phyloP scores from a whole-genome alignment of 2,888 invertebrate genomes.

The Heterodera filipjevi region DNA sequence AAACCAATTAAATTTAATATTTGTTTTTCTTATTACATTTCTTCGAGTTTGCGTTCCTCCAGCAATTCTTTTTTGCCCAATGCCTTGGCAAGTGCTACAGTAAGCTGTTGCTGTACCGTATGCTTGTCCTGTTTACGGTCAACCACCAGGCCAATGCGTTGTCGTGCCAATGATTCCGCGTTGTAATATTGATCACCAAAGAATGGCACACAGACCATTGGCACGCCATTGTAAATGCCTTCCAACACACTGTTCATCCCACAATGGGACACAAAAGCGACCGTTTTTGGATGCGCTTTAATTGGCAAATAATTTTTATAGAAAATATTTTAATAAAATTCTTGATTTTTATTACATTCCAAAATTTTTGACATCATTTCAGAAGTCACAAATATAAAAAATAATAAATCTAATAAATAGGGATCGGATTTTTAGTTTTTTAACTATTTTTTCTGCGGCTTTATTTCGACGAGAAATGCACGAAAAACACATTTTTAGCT shows the following conservation, averaged over 20 bases:
- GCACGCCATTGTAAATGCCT: not conserved
- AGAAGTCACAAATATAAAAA: too few relatives aligned
- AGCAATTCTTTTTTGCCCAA: not conserved
- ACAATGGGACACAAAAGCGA: constrained; percentile 7
- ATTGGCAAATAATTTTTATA: not conserved
- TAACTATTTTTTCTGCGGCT: too few relatives aligned
- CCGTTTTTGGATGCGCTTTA: constrained; percentile 7
- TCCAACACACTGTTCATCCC: constrained; percentile 16
- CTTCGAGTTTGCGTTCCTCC: not conserved
- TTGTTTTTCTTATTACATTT: not conserved
- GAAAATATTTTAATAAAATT: too few relatives aligned
- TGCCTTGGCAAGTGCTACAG: not conserved
- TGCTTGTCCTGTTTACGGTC: not conserved
- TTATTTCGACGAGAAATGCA: too few relatives aligned
- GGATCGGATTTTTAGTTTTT: too few relatives aligned
- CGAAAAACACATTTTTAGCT: too few relatives aligned
- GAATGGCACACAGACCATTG: constrained; percentile 7
- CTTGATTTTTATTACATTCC: too few relatives aligned
- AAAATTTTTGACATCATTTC: too few relatives aligned
- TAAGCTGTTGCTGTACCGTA: not conserved
- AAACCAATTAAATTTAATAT: not conserved
- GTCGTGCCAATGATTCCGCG: constrained; percentile 1
- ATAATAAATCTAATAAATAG: too few relatives aligned
- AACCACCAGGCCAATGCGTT: not conserved
- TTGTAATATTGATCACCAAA: not conserved